Evolutionary conservation across 2,888 invertebrate genomes (phyloP).

Genomic region (Xylota segnis): DNA sequence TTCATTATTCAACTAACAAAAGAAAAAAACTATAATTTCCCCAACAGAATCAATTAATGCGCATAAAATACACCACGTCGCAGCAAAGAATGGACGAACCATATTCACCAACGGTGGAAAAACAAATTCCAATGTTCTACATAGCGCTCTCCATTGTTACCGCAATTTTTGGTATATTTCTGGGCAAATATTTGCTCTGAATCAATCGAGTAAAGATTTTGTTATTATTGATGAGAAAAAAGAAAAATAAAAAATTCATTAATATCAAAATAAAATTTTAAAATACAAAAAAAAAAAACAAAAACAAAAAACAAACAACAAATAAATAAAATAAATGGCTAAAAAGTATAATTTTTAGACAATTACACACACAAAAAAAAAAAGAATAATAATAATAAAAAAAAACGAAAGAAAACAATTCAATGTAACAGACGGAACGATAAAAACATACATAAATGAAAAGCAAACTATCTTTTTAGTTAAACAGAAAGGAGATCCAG

Average conservation of each 20-base stretch:
- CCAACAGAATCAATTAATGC: constrained; percentile 88
- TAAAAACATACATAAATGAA: constrained; percentile 31
- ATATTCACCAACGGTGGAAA: constrained; percentile 87
- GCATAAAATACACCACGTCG: constrained; percentile 85
- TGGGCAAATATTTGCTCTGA: constrained; percentile 94
- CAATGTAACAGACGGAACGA: constrained; percentile 60
- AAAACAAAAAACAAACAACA: constrained; percentile 59
- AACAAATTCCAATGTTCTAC: constrained; percentile 87
- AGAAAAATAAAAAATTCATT: constrained; percentile 63
- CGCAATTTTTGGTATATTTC: constrained; percentile 90
- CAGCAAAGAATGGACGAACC: constrained; percentile 83
- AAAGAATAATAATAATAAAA: constrained; percentile 64
- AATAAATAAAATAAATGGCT: constrained; percentile 68
- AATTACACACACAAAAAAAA: constrained; percentile 77
- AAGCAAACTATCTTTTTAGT: constrained; percentile 52
- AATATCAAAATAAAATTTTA: constrained; percentile 71
- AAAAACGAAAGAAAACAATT: constrained; percentile 65
- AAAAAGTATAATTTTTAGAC: constrained; percentile 74
- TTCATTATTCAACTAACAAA: constrained; percentile 18
- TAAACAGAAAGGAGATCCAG: constrained; percentile 44
- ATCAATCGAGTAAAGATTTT: constrained; percentile 82
- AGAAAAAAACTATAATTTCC: constrained; percentile 11
- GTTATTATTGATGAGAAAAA: constrained; percentile 77
- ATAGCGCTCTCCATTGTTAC: constrained; percentile 88
- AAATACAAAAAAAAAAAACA: constrained; percentile 64